A percentile compares a stretch with the other conserved stretches of the same genome.
Evolutionary conservation across 1,140 invertebrate genomes (phyloP).

Genomic region (Brachionus sp.): DNA sequence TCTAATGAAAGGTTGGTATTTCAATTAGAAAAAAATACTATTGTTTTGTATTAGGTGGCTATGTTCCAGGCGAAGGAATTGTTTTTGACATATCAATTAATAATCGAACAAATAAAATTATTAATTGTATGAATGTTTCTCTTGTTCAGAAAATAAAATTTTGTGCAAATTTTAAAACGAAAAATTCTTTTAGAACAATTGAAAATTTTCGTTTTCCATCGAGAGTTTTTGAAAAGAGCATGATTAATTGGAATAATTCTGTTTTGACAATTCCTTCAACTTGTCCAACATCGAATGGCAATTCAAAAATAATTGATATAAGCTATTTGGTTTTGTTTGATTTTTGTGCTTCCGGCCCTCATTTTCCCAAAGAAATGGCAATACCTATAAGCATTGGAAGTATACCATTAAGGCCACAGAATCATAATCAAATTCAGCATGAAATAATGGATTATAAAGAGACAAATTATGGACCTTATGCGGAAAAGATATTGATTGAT

Average conservation of each 20-base stretch:
- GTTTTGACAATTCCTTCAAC: not conserved
- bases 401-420: not conserved
- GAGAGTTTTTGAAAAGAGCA: not conserved
- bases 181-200: not conserved
- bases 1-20: slow-evolving; percentile 1
- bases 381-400: slow-evolving; percentile 27
- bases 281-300: slow-evolving; percentile 6
- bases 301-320: slow-evolving; percentile 2
- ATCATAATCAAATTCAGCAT: not conserved
- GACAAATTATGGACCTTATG: not conserved
- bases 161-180: not conserved
- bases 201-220: slow-evolving; percentile 6
- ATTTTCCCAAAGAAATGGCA: not conserved
- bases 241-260: slow-evolving; percentile 16
- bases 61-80: slow-evolving; percentile 25
- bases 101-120: not conserved
- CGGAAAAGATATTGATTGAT: not conserved
- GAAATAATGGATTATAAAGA: not conserved
- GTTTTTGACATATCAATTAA: slow-evolving; percentile 8
- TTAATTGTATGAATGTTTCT: not conserved
- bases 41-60: not conserved
- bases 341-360: not conserved
- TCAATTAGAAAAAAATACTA: not conserved
- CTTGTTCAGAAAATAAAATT: slow-evolving; percentile 26
- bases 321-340: slow-evolving; percentile 11